Evolutionary conservation across 2,888 invertebrate genomes (phyloP).

Genomic region (Cerceris rybyensis): DNA sequence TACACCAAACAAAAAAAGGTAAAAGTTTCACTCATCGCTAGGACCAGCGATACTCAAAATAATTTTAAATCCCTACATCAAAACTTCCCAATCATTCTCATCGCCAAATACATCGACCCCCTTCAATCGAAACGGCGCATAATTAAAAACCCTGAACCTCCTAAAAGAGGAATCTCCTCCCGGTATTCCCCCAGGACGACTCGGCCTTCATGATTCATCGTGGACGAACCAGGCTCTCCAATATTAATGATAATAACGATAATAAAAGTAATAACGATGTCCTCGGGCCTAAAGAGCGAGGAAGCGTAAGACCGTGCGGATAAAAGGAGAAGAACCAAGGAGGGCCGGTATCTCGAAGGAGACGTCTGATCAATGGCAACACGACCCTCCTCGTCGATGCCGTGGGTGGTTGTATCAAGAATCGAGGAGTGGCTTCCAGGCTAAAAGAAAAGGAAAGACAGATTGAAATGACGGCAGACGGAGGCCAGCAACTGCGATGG

Average conservation of each 20-base stretch:
- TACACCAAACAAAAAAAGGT: too few species aligned
- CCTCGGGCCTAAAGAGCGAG: conserved; percentile 9
- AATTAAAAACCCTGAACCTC: too few species aligned
- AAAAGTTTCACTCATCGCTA: too few species aligned
- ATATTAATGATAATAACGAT: conserved; percentile 56
- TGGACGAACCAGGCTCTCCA: conserved; percentile 11
- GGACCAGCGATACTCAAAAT: too few species aligned
- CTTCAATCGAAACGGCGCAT: too few species aligned
- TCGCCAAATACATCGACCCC: too few species aligned
- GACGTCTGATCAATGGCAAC: conserved; percentile 45
- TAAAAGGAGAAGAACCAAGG: conserved; percentile 2
- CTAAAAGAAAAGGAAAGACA: conserved; percentile 29
- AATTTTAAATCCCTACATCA: too few species aligned
- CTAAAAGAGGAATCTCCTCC: too few species aligned
- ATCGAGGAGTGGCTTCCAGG: conserved; percentile 16
- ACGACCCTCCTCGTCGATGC: conserved; percentile 2
- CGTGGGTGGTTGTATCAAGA: conserved; percentile 45
- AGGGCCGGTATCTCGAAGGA: conserved; percentile 26
- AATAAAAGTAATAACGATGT: conserved; percentile 59
- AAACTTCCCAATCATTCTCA: too few species aligned
- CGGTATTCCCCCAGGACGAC: neutral
- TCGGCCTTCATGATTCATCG: neutral
- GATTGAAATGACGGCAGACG: conserved; percentile 37
- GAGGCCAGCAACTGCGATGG: conserved; percentile 24
- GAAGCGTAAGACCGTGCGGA: conserved; percentile 4